A percentile compares a stretch with the other conserved stretches of the same genome.
These are phyloP conservation scores for Dryobota labecula DNA, from an alignment of 2,888 invertebrate species.

Conservation along the genomic window DNA sequence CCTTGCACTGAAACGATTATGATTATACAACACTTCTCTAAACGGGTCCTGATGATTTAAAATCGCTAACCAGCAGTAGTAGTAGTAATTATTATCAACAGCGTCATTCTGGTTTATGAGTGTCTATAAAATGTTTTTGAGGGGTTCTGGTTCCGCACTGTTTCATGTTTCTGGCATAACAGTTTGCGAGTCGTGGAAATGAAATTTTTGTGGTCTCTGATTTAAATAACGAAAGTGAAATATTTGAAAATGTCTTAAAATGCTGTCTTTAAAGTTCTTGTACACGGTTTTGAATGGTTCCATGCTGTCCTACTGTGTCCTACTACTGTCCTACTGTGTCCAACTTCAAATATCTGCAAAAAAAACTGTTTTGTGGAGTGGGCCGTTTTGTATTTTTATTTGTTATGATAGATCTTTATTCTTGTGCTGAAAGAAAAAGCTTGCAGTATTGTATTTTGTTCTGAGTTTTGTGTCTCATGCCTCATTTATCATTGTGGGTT, in stretches of 20 bases:
- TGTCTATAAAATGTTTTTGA: constrained; percentile 7
- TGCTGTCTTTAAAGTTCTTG: not conserved
- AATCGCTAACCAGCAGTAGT: not conserved
- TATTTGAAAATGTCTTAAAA: not conserved
- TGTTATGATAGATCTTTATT: not conserved
- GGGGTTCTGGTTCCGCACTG: not conserved
- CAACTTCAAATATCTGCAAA: not conserved
- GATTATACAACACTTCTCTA: not conserved
- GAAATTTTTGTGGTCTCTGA: not conserved
- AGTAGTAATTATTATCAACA: not conserved
- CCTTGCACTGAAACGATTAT: not conserved
- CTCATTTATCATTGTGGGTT: not conserved
- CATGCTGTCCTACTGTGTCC: too few relatives aligned
- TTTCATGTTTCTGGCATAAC: not conserved
- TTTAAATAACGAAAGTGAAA: not conserved
- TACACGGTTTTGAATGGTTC: not conserved
- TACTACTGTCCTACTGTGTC: too few relatives aligned
- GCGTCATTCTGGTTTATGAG: not conserved
- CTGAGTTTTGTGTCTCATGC: not conserved
- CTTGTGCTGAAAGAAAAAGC: not conserved
- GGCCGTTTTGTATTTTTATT: not conserved
- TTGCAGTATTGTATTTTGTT: not conserved
- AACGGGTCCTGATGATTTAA: not conserved
- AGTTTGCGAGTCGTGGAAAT: too few relatives aligned
- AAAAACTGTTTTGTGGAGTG: not conserved